Percentiles rank a stretch among this genome's conserved stretches.
These are phyloP conservation scores for Aphrocallistes beatrix DNA, from an alignment of 37 sponge, comb jelly and placozoan species.

Conservation along the genomic window DNA sequence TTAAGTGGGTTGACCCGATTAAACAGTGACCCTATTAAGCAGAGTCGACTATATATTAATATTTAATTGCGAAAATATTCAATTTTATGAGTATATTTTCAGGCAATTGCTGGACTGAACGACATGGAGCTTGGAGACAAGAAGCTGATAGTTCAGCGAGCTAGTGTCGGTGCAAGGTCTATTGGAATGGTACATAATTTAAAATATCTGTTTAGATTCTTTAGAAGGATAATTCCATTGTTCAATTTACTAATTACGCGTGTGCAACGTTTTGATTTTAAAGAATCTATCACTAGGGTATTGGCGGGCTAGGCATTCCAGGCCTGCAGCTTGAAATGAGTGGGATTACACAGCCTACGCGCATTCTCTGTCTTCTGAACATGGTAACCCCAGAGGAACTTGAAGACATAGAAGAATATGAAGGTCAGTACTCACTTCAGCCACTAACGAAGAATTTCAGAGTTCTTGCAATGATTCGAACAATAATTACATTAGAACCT, in stretches of 20 bases:
- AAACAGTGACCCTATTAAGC: too few species aligned
- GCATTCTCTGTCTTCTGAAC: conserved; percentile 88
- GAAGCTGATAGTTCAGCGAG: conserved; percentile 97
- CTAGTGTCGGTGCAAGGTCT: conserved; percentile 81
- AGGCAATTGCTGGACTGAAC: conserved; percentile 98
- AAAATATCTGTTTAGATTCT: too few species aligned
- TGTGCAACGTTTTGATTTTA: too few species aligned
- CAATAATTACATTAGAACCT: too few species aligned
- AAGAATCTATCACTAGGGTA: background rate
- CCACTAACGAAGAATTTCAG: background rate
- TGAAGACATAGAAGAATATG: conserved; percentile 93
- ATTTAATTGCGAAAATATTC: too few species aligned
- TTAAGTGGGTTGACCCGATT: too few species aligned
- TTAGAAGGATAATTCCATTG: too few species aligned
- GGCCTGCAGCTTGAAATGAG: conserved; percentile 38
- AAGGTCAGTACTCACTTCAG: conserved; percentile 35
- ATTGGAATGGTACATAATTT: conserved; percentile 15
- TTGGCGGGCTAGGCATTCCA: conserved; percentile 32
- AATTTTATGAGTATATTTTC: background rate
- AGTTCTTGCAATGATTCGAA: too few species aligned
- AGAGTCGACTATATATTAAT: too few species aligned
- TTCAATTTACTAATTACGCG: too few species aligned
- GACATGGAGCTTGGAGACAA: conserved; percentile 99
- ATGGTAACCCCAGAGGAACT: conserved; percentile 93
- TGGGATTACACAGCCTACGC: conserved; percentile 31